phyloP scores from a whole-genome alignment of 2,888 invertebrate species.

The Lepidochitona cinerea region DNA sequence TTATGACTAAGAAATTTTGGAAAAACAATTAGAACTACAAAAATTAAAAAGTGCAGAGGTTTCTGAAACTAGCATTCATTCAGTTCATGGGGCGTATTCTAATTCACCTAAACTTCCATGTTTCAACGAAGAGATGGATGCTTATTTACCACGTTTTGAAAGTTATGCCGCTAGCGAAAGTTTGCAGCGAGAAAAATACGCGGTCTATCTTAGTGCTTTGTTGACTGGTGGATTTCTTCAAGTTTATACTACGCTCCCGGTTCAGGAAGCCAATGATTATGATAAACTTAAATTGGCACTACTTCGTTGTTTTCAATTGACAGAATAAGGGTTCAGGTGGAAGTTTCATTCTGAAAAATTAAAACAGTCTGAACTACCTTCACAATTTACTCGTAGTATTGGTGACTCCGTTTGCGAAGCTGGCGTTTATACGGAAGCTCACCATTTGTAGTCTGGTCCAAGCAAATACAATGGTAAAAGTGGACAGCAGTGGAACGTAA shows the following conservation, averaged over 20 bases:
- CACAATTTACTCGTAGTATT: not conserved
- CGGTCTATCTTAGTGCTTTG: not conserved
- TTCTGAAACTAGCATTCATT: not conserved
- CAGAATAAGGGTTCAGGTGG: too few relatives aligned
- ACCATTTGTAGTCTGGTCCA: not conserved
- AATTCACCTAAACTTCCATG: not conserved
- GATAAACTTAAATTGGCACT: conserved; percentile 3
- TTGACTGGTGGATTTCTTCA: not conserved
- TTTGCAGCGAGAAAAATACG: not conserved
- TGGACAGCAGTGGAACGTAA: not conserved
- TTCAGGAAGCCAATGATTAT: too few relatives aligned
- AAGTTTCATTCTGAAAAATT: not conserved
- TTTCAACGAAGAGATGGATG: conserved; percentile 16
- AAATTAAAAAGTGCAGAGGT: not conserved
- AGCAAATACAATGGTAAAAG: not conserved
- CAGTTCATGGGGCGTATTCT: not conserved
- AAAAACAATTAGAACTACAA: not conserved
- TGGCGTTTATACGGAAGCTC: not conserved
- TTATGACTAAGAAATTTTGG: not conserved
- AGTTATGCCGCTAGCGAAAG: conserved; percentile 2
- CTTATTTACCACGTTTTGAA: conserved; percentile 14
- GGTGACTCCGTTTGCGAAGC: not conserved
- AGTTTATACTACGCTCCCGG: too few relatives aligned
- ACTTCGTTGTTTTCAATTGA: not conserved
- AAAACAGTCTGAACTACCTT: not conserved